These are phyloP conservation scores for Carassius gibelio DNA, from an alignment of 2,113 vertebrate species.

Conservation along the genomic window DNA sequence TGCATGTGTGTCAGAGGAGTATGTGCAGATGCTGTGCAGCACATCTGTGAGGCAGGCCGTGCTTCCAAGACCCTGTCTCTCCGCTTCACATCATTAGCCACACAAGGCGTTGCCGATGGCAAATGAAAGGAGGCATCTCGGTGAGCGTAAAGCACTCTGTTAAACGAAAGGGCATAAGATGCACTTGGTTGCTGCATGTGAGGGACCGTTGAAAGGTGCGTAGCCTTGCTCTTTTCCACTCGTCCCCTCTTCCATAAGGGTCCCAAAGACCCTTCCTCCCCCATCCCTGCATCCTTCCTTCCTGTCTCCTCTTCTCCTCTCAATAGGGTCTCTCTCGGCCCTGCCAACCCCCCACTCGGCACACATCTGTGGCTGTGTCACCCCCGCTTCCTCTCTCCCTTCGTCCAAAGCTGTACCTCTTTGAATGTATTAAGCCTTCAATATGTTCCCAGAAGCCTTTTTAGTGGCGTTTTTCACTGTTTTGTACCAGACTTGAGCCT, in stretches of 20 bases:
- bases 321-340: constrained; percentile 42
- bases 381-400: constrained; percentile 34
- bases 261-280: constrained; percentile 29
- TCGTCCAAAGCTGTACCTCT: constrained; percentile 47
- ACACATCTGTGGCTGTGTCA: constrained; percentile 44
- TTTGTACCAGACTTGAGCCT: background rate
- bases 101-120: constrained; percentile 40
- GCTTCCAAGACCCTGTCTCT: constrained; percentile 14
- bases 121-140: background rate
- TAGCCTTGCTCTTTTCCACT: background rate
- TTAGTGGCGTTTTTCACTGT: background rate
- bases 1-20: background rate
- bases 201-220: constrained; percentile 33
- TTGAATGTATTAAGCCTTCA: constrained; percentile 21
- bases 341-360: constrained; percentile 53
- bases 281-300: background rate
- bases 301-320: constrained; percentile 39
- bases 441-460: constrained; percentile 1
- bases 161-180: constrained; percentile 12
- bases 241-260: background rate
- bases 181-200: background rate
- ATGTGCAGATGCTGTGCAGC: constrained; percentile 30
- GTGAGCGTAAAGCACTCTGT: background rate
- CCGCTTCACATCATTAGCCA: constrained; percentile 35
- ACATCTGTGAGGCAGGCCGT: constrained; percentile 21